Evolutionary conservation across 2,797 vertebrate genomes (phyloP), one percentile per base, ranked within the genome.

Genomic region (Sebastes aleutianus): DNA sequence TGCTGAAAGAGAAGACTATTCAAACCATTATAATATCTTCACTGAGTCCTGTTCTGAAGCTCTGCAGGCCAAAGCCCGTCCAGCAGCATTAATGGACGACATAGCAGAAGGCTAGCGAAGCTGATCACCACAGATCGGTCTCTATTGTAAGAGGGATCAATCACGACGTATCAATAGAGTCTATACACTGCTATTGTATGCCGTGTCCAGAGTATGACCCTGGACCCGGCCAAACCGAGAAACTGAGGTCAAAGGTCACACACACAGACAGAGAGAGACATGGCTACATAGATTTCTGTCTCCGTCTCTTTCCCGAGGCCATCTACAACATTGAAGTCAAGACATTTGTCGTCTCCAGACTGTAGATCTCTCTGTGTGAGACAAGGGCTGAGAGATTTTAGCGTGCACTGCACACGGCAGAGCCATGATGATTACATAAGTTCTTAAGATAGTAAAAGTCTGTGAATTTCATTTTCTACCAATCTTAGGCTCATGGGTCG

Each of bases 11-110:
- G 10, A 39, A 9, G 5, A 29, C 14, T 53, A 27, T 12, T 22
- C 12, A 11, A 18, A 62, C 3, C 5, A 11, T 58, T 10, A 5
- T 5, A 32, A 32, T 22, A 18, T 31, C 12, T 50, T 56, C 8
- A 24, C 43, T 65, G 26, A 54, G 47, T 47, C 54, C 57, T 27
- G 12, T 20, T 67, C 32, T 65, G 58, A 13, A 24, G 14, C 22
- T 32, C 27, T 74, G 14, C 64, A 59, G 18, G 53, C 31, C 10
- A n/a, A 54, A 66, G 4, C 14, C 7, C 20, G 3, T 96, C 95
- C 95, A 95, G 96, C 93, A 96, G 95, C 95, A 94, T 96, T 94
- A 94, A 96, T 94, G 61, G n/a, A 54, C 43, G 29, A 56, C 34
- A 58, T 62, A 63, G 59, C 86, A 87, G 86, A 85, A 88, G 90